Conservation (phyloP, 37 sponge, comb jelly and placozoan species). For the Aplysina aerophoba region DNA sequence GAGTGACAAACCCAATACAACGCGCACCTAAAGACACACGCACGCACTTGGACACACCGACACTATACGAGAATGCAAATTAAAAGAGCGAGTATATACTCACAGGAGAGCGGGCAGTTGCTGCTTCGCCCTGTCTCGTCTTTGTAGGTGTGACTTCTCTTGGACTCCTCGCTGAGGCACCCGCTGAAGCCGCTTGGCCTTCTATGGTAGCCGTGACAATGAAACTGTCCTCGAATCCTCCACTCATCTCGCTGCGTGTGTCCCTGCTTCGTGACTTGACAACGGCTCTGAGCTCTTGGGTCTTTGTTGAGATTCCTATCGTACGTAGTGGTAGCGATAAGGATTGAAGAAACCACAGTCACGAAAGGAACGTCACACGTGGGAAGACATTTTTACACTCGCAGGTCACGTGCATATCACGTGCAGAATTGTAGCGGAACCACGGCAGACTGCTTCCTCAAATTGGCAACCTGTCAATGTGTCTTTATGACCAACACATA, state of each 20-base stretch:
- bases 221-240: conserved; percentile 21
- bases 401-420: no score
- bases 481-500: no score
- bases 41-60: background rate
- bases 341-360: no score
- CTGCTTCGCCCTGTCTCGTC: background rate
- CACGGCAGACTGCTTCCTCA: no score
- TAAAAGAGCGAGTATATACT: background rate
- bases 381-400: no score
- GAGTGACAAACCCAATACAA: no score
- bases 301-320: conserved; percentile 2
- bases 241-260: background rate
- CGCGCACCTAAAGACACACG: background rate
- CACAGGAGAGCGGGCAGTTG: background rate
- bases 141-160: background rate
- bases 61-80: background rate
- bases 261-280: background rate
- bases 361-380: no score
- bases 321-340: no score
- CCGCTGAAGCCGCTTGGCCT: background rate
- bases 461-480: no score
- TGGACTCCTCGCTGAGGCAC: background rate
- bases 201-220: background rate
- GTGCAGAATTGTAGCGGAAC: no score
- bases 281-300: background rate